Evolutionary conservation across 1,140 invertebrate genomes (phyloP).

Genomic region (Lepidostoma basale): DNA sequence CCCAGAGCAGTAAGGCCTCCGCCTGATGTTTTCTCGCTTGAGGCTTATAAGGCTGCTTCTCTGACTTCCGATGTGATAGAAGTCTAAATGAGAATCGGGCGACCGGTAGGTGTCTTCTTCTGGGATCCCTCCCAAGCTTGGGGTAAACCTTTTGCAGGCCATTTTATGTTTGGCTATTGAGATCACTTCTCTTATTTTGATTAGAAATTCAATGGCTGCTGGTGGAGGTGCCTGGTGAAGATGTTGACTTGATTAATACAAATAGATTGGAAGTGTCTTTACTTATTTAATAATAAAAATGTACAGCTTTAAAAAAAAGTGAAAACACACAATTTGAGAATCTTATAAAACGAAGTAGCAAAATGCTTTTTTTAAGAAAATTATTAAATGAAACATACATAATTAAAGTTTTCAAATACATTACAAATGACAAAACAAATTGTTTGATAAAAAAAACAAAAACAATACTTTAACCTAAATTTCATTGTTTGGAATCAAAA

Average conservation of each 20-base stretch:
- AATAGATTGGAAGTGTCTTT: too few species aligned
- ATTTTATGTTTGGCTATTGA: slow-evolving; percentile 86
- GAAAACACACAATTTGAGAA: too few species aligned
- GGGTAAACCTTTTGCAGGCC: slow-evolving; percentile 78
- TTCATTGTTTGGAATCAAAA: too few species aligned
- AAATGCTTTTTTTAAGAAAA: background rate
- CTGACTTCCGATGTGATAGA: slow-evolving; percentile 60
- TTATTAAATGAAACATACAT: too few species aligned
- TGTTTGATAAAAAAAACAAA: too few species aligned
- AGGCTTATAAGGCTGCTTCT: slow-evolving; percentile 62
- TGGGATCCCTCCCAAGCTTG: slow-evolving; percentile 78
- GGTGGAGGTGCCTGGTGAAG: slow-evolving; percentile 77
- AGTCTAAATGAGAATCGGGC: slow-evolving; percentile 54
- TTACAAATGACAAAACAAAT: too few species aligned
- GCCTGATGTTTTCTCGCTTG: slow-evolving; percentile 64
- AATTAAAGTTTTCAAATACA: too few species aligned
- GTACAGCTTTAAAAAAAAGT: too few species aligned
- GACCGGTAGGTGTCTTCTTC: slow-evolving; percentile 71
- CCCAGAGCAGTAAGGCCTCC: slow-evolving; percentile 63
- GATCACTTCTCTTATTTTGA: slow-evolving; percentile 87
- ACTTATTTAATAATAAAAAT: too few species aligned
- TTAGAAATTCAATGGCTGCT: slow-evolving; percentile 83
- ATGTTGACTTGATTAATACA: too few species aligned
- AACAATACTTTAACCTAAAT: too few species aligned
- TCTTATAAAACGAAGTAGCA: too few species aligned